Percentiles rank a stretch among this genome's conserved stretches.
These are phyloP conservation scores for Larimichthys polyactis DNA, from an alignment of 2,113 vertebrate genomes.

Conservation along the genomic window DNA sequence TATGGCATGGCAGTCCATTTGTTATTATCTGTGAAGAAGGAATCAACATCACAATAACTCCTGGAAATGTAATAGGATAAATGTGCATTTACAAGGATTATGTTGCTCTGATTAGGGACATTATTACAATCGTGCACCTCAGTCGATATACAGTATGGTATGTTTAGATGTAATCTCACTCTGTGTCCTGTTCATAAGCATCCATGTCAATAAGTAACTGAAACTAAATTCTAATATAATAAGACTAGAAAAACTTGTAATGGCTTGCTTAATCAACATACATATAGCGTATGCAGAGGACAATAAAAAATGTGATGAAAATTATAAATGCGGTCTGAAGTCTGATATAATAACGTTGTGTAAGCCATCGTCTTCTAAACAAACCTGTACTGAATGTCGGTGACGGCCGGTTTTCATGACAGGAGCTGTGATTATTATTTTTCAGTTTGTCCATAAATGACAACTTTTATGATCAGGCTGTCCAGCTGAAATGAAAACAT, in stretches of 20 bases:
- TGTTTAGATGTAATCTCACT: neutral
- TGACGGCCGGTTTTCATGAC: neutral
- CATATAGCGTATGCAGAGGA: conserved; percentile 1
- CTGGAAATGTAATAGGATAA: neutral
- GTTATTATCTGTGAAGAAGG: neutral
- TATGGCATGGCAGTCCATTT: neutral
- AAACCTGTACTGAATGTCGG: neutral
- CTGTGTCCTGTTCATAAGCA: neutral
- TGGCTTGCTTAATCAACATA: neutral
- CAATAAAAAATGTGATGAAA: neutral
- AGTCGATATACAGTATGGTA: neutral
- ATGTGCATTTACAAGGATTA: neutral
- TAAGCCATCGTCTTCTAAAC: neutral
- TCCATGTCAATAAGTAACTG: neutral
- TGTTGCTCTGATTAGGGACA: neutral
- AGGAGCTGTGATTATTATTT: conserved; percentile 6
- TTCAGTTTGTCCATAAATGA: neutral
- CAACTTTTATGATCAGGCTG: neutral
- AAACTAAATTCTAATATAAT: conserved; percentile 11
- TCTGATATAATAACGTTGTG: neutral
- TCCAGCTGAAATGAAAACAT: neutral
- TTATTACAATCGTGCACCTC: neutral
- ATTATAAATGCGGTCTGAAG: neutral
- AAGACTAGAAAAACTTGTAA: neutral
- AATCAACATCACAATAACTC: neutral